Evolutionary conservation across 2,113 vertebrate species (phyloP), one percentile per base, ranked within the genome.

Genomic region (Psilopogon haemacephalus): DNA sequence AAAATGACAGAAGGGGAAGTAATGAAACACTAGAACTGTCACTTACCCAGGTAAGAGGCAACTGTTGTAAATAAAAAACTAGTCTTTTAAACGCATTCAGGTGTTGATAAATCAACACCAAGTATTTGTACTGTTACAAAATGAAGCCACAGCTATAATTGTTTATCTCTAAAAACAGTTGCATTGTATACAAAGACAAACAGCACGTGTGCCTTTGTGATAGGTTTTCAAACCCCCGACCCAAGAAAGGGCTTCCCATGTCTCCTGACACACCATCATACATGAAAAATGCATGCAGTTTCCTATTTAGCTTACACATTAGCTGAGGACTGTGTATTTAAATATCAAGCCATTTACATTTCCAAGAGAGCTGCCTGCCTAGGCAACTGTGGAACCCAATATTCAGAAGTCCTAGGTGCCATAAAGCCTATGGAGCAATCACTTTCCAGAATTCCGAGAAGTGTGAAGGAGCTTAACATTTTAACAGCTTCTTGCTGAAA

Each of bases 1-100:
- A 89, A 92, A 93, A 94, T 75, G 91, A 79, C 79, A 97, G 81
- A 80, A 87, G 74, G 90, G 83, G 58, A 92, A 95, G 89, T 62
- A 74, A 93, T 59, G 89, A 86, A 93, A 95, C 42, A 78, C 80
- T 79, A 50, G 71, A 89, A 52, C 88, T 70, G 67, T 85, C 88
- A 93, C 77, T 90, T 91, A 93, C 70, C 59, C 55, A 86, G 80
- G 84, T 72, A 70, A 30, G 63, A 95, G 65, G 70, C 60, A 84
- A 82, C n/a, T 73, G 74, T 30, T 85, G 88, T 93, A 85, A 96
- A 94, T 52, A 90, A 91, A 87, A 91, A 91, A 46, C 54, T 59
- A 33, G 69, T 91, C 59, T 92, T 88, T 79, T 30, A 58, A 92
- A 70, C 28, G 58, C 65, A 70, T 77, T 85, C 82, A 75, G 55